These are phyloP conservation scores for Gobio gobio DNA, from an alignment of 2,113 vertebrate genomes.

Conservation along the genomic window DNA sequence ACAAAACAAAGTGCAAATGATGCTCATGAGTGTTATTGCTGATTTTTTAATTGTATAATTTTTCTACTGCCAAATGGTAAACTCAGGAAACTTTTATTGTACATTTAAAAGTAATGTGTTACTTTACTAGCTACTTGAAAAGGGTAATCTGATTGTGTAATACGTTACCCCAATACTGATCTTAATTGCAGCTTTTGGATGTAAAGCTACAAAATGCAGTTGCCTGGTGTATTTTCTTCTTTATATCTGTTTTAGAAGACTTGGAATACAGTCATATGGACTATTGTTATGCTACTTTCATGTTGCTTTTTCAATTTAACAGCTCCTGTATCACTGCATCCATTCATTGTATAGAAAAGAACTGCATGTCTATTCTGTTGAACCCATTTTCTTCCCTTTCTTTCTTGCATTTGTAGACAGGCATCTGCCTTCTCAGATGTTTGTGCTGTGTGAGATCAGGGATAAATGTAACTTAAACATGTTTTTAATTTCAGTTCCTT, in stretches of 20 bases:
- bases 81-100: too few species aligned
- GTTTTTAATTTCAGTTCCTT: background rate
- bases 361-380: background rate
- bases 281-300: background rate
- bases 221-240: background rate
- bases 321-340: background rate
- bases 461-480: background rate
- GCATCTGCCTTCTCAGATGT: background rate
- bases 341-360: background rate
- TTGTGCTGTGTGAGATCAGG: background rate
- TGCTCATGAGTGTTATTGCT: background rate
- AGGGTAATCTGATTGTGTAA: too few species aligned
- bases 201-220: background rate
- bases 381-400: background rate
- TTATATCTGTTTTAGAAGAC: background rate
- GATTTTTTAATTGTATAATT: background rate
- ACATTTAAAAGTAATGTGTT: too few species aligned
- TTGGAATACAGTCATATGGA: background rate
- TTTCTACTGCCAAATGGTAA: background rate
- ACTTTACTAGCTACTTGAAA: too few species aligned
- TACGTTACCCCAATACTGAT: too few species aligned
- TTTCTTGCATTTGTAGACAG: constrained; percentile 3
- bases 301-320: background rate
- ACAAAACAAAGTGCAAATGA: background rate
- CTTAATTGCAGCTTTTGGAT: background rate